A percentile compares a stretch with the other conserved stretches of the same genome.
phyloP scores from a whole-genome alignment of 2,797 vertebrate genomes.

The Poeciliopsis gracilis region DNA sequence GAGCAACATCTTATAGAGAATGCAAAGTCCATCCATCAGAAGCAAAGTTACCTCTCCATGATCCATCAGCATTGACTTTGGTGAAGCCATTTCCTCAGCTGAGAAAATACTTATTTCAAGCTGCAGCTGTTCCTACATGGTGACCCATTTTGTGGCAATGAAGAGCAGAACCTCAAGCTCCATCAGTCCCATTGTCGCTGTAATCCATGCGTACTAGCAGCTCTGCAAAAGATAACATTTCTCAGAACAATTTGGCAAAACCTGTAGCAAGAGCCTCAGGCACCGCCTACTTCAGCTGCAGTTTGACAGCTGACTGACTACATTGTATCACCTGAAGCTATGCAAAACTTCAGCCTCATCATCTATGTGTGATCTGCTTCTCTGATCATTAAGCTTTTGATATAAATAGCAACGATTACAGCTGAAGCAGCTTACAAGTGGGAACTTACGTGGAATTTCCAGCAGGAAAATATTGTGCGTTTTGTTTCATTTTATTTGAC shows the following conservation, averaged over 20 bases:
- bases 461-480: not conserved
- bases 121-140: conserved; percentile 26
- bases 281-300: conserved; percentile 5
- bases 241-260: conserved; percentile 33
- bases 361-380: conserved; percentile 16
- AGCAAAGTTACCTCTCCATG: conserved; percentile 65
- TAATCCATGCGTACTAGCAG: conserved; percentile 30
- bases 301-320: conserved; percentile 4
- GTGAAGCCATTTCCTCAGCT: conserved; percentile 42
- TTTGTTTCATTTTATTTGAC: too few species aligned
- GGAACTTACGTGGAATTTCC: not conserved
- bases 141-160: not conserved
- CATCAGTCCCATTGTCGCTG: conserved; percentile 24
- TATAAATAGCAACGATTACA: not conserved
- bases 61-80: conserved; percentile 63
- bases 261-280: conserved; percentile 23
- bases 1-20: not conserved
- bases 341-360: conserved; percentile 59
- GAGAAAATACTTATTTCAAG: conserved; percentile 15
- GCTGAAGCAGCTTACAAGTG: not conserved
- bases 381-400: conserved; percentile 8
- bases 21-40: not conserved
- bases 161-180: conserved; percentile 31
- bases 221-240: conserved; percentile 44
- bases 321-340: conserved; percentile 40